These are phyloP conservation scores for Luehdorfia chinensis DNA, from an alignment of 1,140 invertebrate genomes.

Conservation along the genomic window DNA sequence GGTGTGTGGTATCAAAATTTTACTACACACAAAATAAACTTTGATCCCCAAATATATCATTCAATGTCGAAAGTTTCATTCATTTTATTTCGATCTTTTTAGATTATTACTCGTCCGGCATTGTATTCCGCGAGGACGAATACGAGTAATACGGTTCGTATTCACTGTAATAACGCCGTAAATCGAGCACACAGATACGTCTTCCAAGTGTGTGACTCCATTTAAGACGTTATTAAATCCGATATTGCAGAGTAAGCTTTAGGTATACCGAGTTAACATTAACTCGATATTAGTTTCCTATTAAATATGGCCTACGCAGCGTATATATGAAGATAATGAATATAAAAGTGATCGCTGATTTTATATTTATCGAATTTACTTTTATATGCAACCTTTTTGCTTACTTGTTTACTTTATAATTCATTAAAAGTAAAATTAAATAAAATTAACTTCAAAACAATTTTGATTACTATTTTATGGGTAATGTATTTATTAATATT, in stretches of 20 bases:
- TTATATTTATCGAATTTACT: no score
- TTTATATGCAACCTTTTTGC: no score
- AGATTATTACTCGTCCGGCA: constrained; percentile 25
- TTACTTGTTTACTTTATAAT: no score
- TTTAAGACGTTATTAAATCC: constrained; percentile 26
- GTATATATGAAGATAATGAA: no score
- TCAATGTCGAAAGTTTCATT: constrained; percentile 23
- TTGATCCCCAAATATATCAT: no score
- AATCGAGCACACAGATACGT: constrained; percentile 23
- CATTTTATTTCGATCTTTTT: constrained; percentile 33
- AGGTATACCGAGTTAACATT: constrained; percentile 10
- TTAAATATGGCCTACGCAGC: no score
- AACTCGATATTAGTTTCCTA: constrained; percentile 19
- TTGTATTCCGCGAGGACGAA: constrained; percentile 33
- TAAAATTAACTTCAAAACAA: no score
- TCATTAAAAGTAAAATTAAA: no score
- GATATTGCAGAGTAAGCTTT: constrained; percentile 13
- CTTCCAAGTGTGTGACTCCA: constrained; percentile 21
- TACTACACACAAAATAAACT: not conserved
- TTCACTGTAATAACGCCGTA: constrained; percentile 33
- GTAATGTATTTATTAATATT: no score
- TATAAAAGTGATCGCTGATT: no score
- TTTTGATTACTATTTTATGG: no score
- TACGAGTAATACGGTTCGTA: constrained; percentile 29
- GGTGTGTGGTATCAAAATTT: not conserved